Base-by-base conservation (phyloP, 1,140 invertebrate species). In the Pantala flavescens region DNA sequence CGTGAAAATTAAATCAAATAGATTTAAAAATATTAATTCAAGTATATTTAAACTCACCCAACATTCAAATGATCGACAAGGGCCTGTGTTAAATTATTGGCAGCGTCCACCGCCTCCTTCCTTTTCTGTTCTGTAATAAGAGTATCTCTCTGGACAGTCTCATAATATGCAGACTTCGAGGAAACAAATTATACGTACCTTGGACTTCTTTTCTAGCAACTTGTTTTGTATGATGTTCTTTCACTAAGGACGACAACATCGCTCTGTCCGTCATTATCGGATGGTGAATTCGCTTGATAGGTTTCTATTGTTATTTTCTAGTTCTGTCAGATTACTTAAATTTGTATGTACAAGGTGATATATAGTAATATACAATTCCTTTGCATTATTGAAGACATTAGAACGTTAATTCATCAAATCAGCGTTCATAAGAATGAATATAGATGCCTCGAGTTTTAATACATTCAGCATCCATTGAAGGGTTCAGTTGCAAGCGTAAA, bases 51-150 rank as follows among this genome's bases (percentile, higher is more conserved):
- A 73, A 82, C 83, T 86, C 88, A 98, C 95, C 96, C 96, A 80
- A 98, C 93, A 89, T 99, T 99, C 21, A 99, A 85, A 83, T 98
- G 95, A 85, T 98, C 96, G 0, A 98, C 96, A 21, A 99, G 83
- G 71, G 95, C 93, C 83, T 97, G 92, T 0, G 96, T 98, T 72
- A 98, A 85, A 77, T 95, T 90, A 82, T 92, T 96, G 0, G 96
- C 94, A 77, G 96, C 92, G 79, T 90, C 88, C 75, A 98, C 89
- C 42, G 96, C 96, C 85, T 97, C 96, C 83, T 96, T 97, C 71
- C 94, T 88, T 83, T 95, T 93, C 81, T 90, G 89, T 86, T 97
- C 94, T 96, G 81, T 76, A 88, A 87, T 78, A 78, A 77, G 80
- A 79, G 78, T 79, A 73, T 74, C 23, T 72, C 36, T 16, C 2